Percentiles rank a stretch among this genome's conserved stretches.
These are phyloP conservation scores for Ptilorrhoa leucosticta DNA, from an alignment of 2,113 vertebrate genomes.

Conservation along the genomic window DNA sequence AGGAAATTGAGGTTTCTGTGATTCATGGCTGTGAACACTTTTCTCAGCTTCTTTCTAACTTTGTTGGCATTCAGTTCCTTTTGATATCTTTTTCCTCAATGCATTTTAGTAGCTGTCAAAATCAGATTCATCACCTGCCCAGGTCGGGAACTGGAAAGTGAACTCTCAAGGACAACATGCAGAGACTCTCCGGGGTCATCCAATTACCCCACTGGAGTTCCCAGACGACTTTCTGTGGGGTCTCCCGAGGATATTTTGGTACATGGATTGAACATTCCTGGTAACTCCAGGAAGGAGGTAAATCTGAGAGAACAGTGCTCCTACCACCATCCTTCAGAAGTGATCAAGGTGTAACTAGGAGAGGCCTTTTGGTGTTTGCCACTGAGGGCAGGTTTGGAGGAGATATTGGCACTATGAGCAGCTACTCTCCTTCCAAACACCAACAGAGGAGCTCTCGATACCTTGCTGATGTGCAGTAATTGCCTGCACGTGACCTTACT, in stretches of 20 bases:
- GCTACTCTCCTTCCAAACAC: not conserved
- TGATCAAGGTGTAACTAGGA: not conserved
- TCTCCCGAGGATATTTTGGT: not conserved
- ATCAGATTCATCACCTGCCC: not conserved
- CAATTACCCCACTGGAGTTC: not conserved
- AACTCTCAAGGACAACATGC: not conserved
- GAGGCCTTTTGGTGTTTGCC: not conserved
- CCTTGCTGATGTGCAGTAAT: not conserved
- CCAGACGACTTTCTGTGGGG: not conserved
- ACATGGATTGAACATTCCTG: not conserved
- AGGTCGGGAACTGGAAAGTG: not conserved
- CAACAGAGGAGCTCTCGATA: fast-evolving
- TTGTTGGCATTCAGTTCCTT: not conserved
- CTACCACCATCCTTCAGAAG: not conserved
- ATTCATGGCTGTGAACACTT: not conserved
- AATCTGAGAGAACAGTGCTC: not conserved
- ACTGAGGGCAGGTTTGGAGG: not conserved
- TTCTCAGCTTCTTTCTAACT: not conserved
- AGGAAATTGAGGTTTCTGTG: not conserved
- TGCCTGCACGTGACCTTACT: not conserved
- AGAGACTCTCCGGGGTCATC: not conserved
- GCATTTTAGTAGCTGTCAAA: not conserved
- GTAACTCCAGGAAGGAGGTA: not conserved
- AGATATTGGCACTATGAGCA: not conserved
- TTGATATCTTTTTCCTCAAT: not conserved